phyloP scores from a whole-genome alignment of 2,113 vertebrate genomes.

The Spilogale gracilis region DNA sequence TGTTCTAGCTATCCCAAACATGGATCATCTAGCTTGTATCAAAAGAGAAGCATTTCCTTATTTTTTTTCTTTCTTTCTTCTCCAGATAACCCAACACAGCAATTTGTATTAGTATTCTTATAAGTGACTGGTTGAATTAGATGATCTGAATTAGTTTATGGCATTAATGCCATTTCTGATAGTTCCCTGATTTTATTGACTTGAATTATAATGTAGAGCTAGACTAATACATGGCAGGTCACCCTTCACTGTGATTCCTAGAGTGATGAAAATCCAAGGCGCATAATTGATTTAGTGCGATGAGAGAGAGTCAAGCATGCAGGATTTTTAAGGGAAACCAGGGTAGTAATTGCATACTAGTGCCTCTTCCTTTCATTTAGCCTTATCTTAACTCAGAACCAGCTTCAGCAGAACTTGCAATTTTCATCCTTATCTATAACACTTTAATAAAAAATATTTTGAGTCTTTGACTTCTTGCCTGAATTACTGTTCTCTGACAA shows the following conservation, averaged over 20 bases:
- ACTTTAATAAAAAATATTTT: conserved; percentile 49
- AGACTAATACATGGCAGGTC: background rate
- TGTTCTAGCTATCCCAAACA: background rate
- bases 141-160: background rate
- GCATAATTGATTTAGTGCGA: background rate
- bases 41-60: background rate
- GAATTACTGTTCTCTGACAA: conserved; percentile 40
- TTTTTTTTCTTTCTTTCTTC: background rate
- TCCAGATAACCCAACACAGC: background rate
- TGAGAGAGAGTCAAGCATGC: background rate
- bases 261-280: background rate
- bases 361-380: conserved; percentile 26
- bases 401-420: conserved; percentile 24
- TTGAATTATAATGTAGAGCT: conserved; percentile 40
- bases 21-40: background rate
- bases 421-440: background rate
- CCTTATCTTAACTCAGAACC: conserved; percentile 12
- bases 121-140: conserved; percentile 36
- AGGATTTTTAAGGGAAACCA: background rate
- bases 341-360: background rate
- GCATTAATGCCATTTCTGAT: conserved; percentile 58
- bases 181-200: conserved; percentile 18
- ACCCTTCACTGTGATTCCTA: background rate
- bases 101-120: conserved; percentile 29
- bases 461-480: conserved; percentile 4